Conservation (phyloP, 2,113 vertebrate genomes). For the Cricetomys ansorgei region DNA sequence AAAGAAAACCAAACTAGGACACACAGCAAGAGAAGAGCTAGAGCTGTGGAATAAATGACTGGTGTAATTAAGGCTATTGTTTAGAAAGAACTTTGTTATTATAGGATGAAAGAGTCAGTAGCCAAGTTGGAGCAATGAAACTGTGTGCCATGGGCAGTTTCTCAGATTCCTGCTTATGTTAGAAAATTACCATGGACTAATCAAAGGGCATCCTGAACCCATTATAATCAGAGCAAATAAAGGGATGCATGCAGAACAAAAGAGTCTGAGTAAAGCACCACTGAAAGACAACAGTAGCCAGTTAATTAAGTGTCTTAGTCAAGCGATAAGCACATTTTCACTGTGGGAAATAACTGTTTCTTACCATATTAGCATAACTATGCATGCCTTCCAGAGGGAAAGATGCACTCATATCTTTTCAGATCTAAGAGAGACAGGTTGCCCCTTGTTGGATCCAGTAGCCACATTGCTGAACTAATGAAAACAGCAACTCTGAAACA, state of each 20-base stretch:
- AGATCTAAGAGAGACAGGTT: neutral
- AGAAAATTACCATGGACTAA: constrained; percentile 46
- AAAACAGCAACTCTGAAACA: neutral
- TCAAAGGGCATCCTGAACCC: constrained; percentile 52
- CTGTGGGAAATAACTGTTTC: constrained; percentile 52
- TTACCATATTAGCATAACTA: constrained; percentile 47
- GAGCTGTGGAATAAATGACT: constrained; percentile 18
- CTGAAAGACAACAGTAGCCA: constrained; percentile 38
- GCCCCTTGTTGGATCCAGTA: neutral
- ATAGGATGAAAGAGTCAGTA: constrained; percentile 50
- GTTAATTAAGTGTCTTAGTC: constrained; percentile 49
- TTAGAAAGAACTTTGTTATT: constrained; percentile 49
- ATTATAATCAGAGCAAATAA: constrained; percentile 48
- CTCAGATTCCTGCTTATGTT: constrained; percentile 69
- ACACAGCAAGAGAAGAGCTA: constrained; percentile 4
- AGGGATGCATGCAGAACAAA: constrained; percentile 36
- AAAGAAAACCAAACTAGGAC: neutral
- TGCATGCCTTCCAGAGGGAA: neutral
- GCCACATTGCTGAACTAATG: neutral
- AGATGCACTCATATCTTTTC: neutral
- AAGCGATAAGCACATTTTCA: constrained; percentile 43
- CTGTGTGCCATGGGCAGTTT: neutral
- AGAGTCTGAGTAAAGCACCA: constrained; percentile 43
- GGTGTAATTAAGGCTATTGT: constrained; percentile 49
- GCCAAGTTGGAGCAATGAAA: constrained; percentile 63